Percentiles rank a stretch among this genome's conserved stretches.
Evolutionary conservation across 2,888 invertebrate species (phyloP).

Genomic region (Mactromeris polynyma): DNA sequence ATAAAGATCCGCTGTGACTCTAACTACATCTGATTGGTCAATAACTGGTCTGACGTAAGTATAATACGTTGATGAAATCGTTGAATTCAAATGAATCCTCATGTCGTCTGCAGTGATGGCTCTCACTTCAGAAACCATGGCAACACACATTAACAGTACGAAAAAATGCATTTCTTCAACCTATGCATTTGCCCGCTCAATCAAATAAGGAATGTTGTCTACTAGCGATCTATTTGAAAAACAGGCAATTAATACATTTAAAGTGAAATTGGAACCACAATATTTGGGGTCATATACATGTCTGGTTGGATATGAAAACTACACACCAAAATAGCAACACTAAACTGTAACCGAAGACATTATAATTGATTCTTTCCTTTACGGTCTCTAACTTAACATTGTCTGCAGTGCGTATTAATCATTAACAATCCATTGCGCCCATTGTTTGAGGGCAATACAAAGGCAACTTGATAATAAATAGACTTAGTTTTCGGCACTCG

Average conservation of each 20-base stretch:
- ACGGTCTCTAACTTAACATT: background rate
- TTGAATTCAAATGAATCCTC: conserved; percentile 37
- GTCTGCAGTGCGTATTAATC: background rate
- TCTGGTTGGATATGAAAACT: too few species aligned
- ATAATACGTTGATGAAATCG: conserved; percentile 62
- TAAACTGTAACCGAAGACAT: background rate
- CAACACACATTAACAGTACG: background rate
- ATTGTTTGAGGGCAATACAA: background rate
- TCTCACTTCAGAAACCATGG: background rate
- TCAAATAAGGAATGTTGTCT: background rate
- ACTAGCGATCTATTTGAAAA: background rate
- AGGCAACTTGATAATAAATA: background rate
- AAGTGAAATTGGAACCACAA: background rate
- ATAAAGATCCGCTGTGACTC: conserved; percentile 61
- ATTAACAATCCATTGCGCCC: background rate
- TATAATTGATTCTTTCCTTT: background rate
- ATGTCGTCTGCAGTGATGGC: conserved; percentile 30
- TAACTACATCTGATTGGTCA: conserved; percentile 62
- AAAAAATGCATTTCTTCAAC: background rate
- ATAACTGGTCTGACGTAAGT: conserved; percentile 67
- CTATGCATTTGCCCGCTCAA: background rate
- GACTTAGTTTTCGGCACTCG: background rate
- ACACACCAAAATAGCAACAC: background rate
- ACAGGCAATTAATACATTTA: background rate
- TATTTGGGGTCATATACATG: background rate